A percentile compares a stretch with the other conserved stretches of the same genome.
These are phyloP conservation scores for Scaptomyza caliginosa DNA, from an alignment of 2,888 invertebrate species.

Conservation along the genomic window DNA sequence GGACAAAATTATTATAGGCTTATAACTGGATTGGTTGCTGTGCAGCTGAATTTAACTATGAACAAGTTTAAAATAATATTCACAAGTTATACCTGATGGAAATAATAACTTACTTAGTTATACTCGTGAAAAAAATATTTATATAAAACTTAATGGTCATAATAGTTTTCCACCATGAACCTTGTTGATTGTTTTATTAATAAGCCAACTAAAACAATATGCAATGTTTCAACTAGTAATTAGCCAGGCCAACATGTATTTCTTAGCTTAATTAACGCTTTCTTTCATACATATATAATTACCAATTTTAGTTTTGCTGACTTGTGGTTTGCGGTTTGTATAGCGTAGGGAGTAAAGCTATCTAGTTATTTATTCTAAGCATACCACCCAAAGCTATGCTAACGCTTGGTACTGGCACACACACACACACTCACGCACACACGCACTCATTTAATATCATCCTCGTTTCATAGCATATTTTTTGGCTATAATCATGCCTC, in stretches of 20 bases:
- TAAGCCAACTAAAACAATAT: background rate
- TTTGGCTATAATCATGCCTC: slow-evolving; percentile 20
- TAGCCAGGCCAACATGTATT: background rate
- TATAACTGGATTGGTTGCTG: too few relatives aligned
- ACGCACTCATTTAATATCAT: slow-evolving; percentile 1
- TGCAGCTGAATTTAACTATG: too few relatives aligned
- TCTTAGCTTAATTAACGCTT: background rate
- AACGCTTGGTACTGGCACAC: slow-evolving; percentile 33
- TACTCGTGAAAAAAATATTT: too few relatives aligned
- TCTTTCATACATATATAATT: slow-evolving; percentile 9
- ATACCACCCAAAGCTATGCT: slow-evolving; percentile 9
- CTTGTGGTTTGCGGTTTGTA: slow-evolving; percentile 5
- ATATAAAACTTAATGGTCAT: too few relatives aligned
- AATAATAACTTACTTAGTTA: too few relatives aligned
- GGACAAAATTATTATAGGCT: background rate
- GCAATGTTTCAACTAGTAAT: background rate
- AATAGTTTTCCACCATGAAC: too few relatives aligned
- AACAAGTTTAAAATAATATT: too few relatives aligned
- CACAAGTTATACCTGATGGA: too few relatives aligned
- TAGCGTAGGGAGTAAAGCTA: slow-evolving; percentile 14
- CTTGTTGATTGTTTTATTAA: too few relatives aligned
- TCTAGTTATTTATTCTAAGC: slow-evolving; percentile 22
- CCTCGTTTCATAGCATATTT: slow-evolving; percentile 25
- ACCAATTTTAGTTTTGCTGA: slow-evolving; percentile 3
- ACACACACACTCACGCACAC: background rate